Evolutionary conservation across 2,113 vertebrate genomes (phyloP).

Genomic region (Clarias batrachus): DNA sequence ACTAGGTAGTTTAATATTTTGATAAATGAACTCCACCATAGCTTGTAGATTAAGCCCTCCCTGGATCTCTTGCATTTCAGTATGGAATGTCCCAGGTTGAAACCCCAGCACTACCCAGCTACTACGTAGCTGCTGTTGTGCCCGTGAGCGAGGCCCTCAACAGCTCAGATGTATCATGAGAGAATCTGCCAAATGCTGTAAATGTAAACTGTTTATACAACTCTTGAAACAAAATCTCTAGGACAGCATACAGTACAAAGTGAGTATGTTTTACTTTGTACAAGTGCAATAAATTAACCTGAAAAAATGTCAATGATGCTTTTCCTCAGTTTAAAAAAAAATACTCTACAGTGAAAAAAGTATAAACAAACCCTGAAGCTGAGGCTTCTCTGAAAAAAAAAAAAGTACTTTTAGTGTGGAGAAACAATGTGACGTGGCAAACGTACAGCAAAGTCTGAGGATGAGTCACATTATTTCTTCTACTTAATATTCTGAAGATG

Average conservation of each 20-base stretch:
- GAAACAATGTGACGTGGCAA: neutral
- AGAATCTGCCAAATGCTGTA: no score
- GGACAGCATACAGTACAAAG: neutral
- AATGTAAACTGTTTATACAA: no score
- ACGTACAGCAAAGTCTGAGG: neutral
- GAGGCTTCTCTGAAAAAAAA: no score
- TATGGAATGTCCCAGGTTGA: no score
- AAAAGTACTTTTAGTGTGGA: neutral
- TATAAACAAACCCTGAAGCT: no score
- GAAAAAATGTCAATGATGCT: neutral
- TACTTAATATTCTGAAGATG: no score
- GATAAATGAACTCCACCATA: neutral
- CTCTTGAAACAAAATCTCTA: neutral
- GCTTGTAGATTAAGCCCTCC: neutral
- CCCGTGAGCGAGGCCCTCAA: no score
- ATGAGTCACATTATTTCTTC: neutral
- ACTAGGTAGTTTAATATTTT: neutral
- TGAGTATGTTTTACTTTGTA: neutral
- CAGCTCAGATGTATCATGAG: no score
- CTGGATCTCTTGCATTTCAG: neutral
- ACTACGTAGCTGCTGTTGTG: no score
- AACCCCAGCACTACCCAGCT: no score
- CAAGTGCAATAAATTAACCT: neutral
- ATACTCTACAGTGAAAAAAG: no score
- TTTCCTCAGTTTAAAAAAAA: neutral